Base-by-base conservation (phyloP, 2,888 invertebrate genomes). In the Atherix ibis region DNA sequence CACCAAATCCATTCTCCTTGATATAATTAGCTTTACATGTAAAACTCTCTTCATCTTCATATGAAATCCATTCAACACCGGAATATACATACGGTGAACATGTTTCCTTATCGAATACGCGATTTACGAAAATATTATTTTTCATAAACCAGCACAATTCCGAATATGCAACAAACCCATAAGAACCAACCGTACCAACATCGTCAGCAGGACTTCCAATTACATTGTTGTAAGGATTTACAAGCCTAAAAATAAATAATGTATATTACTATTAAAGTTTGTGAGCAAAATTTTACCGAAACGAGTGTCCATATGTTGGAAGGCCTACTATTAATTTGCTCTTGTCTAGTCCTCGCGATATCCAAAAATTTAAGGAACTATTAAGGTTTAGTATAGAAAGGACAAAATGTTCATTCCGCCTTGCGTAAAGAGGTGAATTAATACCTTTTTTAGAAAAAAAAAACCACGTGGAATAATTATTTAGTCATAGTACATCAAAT, bases 301-400 rank as follows among this genome's bases (percentile, higher is more conserved):
- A 87, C 4, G 77, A 71, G 51, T 87, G 85, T 1, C 85, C 89
- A 53, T 87, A 92, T 1, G 84, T 82, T 4, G 92, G 89, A 47
- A 91, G 66, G 0, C 91, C 91, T 2, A 91, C 66, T 8, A 87
- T 71, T 13, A 91, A 71, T 57, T 88, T 89, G 27, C 70, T 66
- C 24, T 65, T 66, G 13, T 79, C 76, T 59, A 92, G 70, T 8
- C 91, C 89, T 45, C 74, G 71, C 2, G 60, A 51, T 1, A 73
- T 50, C 75, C 87, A 91, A 66, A 82, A 79, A 43, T 76, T 66
- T 1, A 77, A 72, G 0, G 88, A 77, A 56, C 77, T 83, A 54
- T 88, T 87, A 1, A 82, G 73, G 53, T 88, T 89, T 30, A 87
- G 62, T 1, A 77, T 77, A 4, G 68, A 62, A 47, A 80, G 63